A percentile compares a stretch with the other conserved stretches of the same genome.
Evolutionary conservation across 2,113 vertebrate species (phyloP).

Genomic region (Hippolais icterina): DNA sequence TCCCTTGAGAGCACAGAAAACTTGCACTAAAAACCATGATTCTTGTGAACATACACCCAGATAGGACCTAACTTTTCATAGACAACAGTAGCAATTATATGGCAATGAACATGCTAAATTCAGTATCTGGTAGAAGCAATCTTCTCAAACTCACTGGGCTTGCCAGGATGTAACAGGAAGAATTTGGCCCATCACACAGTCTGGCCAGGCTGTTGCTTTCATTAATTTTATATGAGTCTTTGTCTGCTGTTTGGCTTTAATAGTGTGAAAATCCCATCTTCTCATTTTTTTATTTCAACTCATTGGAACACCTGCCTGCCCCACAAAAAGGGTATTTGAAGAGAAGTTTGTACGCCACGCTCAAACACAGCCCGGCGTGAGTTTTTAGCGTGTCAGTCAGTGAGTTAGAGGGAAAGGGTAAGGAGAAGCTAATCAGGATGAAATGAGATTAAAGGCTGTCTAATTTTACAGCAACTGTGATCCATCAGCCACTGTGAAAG

Average conservation of each 20-base stretch:
- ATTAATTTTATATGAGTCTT: neutral
- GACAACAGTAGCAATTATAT: neutral
- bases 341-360: conserved; percentile 80
- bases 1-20: neutral
- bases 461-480: conserved; percentile 99
- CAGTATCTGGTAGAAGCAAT: neutral
- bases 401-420: conserved; percentile 93
- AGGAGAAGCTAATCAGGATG: conserved; percentile 97
- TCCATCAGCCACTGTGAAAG: conserved; percentile 97
- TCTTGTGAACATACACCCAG: neutral
- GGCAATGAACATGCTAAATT: neutral
- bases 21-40: neutral
- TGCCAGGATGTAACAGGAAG: neutral
- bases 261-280: neutral
- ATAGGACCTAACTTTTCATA: neutral
- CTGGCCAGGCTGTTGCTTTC: neutral
- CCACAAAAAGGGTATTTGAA: conserved; percentile 69
- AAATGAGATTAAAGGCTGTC: conserved; percentile 99
- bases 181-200: neutral
- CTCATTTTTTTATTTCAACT: conserved; percentile 21
- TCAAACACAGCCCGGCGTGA: conserved; percentile 75
- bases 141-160: neutral
- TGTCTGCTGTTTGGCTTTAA: conserved; percentile 42
- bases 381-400: conserved; percentile 91
- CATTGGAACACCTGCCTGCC: conserved; percentile 49